These are phyloP conservation scores for Drosophila meridiana DNA, from an alignment of 2,888 invertebrate species.

Conservation along the genomic window DNA sequence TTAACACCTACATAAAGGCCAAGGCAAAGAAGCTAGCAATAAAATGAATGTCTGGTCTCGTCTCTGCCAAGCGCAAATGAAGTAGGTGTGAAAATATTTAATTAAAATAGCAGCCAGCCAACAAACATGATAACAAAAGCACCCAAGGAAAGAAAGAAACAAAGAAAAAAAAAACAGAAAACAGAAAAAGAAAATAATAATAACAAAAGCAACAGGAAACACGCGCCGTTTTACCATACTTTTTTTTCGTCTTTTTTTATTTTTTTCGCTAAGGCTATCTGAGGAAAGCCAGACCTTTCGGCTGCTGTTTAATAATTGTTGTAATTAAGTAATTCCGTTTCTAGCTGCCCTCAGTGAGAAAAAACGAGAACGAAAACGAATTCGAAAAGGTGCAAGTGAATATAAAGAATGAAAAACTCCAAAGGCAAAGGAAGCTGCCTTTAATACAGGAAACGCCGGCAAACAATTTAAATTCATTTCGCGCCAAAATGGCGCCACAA, in stretches of 20 bases:
- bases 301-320: constrained; percentile 80
- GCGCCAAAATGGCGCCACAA: constrained; percentile 77
- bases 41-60: constrained; percentile 32
- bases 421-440: constrained; percentile 59
- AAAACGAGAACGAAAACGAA: not conserved
- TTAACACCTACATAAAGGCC: constrained; percentile 74
- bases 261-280: constrained; percentile 6
- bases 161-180: not conserved
- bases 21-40: constrained; percentile 21
- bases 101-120: constrained; percentile 77
- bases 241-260: constrained; percentile 9
- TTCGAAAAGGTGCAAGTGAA: constrained; percentile 54
- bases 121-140: constrained; percentile 49
- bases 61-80: constrained; percentile 58
- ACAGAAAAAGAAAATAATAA: constrained; percentile 36
- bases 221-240: constrained; percentile 35
- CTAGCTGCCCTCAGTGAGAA: constrained; percentile 29
- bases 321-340: constrained; percentile 82
- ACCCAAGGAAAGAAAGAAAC: constrained; percentile 3
- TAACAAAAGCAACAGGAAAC: constrained; percentile 53
- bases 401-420: constrained; percentile 20
- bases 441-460: constrained; percentile 73
- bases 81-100: constrained; percentile 83
- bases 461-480: constrained; percentile 81
- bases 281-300: constrained; percentile 60